Percentiles rank a stretch among this genome's conserved stretches.
Evolutionary conservation across 2,797 vertebrate species (phyloP).

Genomic region (Fistularia tabacaria): DNA sequence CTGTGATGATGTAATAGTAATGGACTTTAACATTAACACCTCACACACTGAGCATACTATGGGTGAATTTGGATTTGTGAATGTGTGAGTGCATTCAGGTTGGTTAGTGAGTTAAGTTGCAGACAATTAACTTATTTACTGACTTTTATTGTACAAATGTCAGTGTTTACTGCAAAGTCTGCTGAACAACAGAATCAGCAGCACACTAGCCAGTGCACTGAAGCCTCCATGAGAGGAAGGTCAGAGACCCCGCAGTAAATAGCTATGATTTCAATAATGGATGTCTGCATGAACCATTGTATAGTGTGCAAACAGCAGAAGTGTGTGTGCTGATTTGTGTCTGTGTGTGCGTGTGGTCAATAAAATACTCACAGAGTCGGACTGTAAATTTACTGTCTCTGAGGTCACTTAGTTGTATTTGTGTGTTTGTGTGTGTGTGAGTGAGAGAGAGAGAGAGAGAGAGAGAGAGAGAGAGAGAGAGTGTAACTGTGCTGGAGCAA

Average conservation of each 20-base stretch:
- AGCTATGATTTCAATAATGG: conserved; percentile 51
- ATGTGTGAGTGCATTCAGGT: too few species aligned
- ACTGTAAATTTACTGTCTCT: conserved; percentile 47
- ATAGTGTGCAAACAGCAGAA: conserved; percentile 34
- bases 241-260: conserved; percentile 29
- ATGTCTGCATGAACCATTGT: conserved; percentile 22
- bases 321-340: conserved; percentile 4
- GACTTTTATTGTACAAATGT: too few species aligned
- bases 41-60: too few species aligned
- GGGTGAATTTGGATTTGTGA: too few species aligned
- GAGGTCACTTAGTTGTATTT: conserved; percentile 40
- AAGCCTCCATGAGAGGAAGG: conserved; percentile 8
- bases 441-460: conserved; percentile 12
- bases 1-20: too few species aligned
- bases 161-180: too few species aligned
- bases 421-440: conserved; percentile 25
- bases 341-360: conserved; percentile 25
- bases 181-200: background rate
- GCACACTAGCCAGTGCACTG: conserved; percentile 8
- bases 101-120: background rate
- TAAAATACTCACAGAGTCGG: conserved; percentile 43
- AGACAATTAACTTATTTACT: background rate
- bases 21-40: too few species aligned
- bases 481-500: conserved; percentile 35
- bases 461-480: conserved; percentile 17